These are phyloP conservation scores for Rosalia funebris DNA, from an alignment of 2,888 invertebrate species.

Conservation along the genomic window DNA sequence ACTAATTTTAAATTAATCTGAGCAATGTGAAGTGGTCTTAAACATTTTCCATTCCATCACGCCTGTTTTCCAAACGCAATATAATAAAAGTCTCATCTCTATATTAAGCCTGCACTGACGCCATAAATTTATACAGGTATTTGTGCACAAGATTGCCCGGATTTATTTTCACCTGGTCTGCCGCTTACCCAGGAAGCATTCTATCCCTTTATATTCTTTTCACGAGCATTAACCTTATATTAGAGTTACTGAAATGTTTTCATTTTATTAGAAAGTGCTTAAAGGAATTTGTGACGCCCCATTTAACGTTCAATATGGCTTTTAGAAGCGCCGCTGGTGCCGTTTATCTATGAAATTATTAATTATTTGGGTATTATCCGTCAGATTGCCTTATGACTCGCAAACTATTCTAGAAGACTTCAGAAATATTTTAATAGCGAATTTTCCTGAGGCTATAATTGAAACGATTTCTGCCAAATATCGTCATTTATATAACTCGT, in stretches of 20 bases:
- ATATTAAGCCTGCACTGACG: constrained; percentile 8
- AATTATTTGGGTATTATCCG: no score
- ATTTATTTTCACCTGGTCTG: constrained; percentile 13
- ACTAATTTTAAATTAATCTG: no score
- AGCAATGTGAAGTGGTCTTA: no score
- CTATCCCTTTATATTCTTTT: constrained; percentile 1
- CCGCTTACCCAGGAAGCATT: not conserved
- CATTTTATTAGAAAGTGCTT: constrained; percentile 3
- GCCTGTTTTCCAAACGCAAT: constrained; percentile 6
- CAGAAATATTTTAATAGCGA: no score
- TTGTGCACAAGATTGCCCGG: constrained; percentile 15
- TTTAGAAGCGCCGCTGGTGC: no score
- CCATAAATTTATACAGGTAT: constrained; percentile 12
- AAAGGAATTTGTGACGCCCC: not conserved
- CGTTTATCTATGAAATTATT: no score
- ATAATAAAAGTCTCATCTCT: constrained; percentile 14
- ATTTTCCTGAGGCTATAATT: no score
- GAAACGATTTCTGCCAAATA: no score
- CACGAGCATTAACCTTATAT: not conserved
- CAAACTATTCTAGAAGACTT: no score
- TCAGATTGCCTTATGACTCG: no score
- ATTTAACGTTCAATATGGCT: not conserved
- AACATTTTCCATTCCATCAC: no score
- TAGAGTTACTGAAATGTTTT: not conserved
- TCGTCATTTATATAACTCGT: no score